Evolutionary conservation across 2,113 vertebrate species (phyloP), one percentile per base, ranked within the genome.

Genomic region (Planiliza haematocheilus): DNA sequence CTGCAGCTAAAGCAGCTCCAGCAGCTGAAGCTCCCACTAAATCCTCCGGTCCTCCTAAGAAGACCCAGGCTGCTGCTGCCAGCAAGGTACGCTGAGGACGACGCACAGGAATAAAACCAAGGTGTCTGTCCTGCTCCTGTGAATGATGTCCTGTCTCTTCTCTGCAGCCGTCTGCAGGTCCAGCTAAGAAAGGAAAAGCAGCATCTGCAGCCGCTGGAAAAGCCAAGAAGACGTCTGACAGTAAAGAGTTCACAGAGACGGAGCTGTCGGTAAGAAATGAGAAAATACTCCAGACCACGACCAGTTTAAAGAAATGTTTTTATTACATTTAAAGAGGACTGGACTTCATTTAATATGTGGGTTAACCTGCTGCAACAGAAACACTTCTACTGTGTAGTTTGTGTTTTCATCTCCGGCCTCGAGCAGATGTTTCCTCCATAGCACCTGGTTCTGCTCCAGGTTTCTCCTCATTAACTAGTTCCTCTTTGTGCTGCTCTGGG

Each of bases 161-260:
- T 82, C 74, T 79, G 37, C 82, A 99, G 97, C 1, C 92, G 37
- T 36, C 93, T 63, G 92, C 95, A 10, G 96, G 90, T 52, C 94
- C 94, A 43, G 77, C 94, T 0, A 99, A 98, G 84, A 99, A 97
- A 89, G 91, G 93, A 45, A 99, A 97, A 86, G 74, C 94, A 8
- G 0, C 83, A 14, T 83, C 94, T 63, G 91, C 88, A 77, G 65
- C 92, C 52, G 92, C 92, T 64, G 87, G 91, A 17, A 99, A 98
- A 91, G 82, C 85, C 55, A 99, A 97, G 92, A 99, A 98, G 77
- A 88, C 53, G 24, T 2, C 90, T 0, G 97, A 98, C 4, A 89
- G 56, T 16, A 99, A 96, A 93, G 98, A 99, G 57, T 53, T 94
- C 1, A 80, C 92, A 36, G 98, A 99, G 69, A 91, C 89, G 0